These are phyloP conservation scores for Argyrosomus regius DNA, from an alignment of 2,797 vertebrate species.

Conservation along the genomic window DNA sequence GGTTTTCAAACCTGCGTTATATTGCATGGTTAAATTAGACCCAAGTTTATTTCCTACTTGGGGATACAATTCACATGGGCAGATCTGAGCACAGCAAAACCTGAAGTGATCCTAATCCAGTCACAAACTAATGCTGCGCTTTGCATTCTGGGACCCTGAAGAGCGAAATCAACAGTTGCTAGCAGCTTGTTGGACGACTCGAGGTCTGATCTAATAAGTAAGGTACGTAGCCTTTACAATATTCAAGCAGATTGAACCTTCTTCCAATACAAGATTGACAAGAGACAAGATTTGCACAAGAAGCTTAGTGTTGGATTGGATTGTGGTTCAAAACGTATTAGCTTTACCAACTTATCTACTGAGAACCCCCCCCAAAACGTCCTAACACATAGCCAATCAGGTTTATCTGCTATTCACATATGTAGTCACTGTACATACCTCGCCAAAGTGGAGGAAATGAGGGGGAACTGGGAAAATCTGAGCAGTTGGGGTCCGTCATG, in stretches of 20 bases:
- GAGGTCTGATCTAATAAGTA: neutral
- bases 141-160: neutral
- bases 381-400: neutral
- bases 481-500: constrained; percentile 57
- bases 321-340: neutral
- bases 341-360: neutral
- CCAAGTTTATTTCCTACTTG: neutral
- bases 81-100: neutral
- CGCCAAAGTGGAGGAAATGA: constrained; percentile 51
- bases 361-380: neutral
- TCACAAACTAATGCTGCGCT: neutral
- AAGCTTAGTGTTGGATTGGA: no score
- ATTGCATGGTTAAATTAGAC: neutral
- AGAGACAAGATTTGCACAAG: neutral
- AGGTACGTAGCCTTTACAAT: no score
- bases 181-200: neutral
- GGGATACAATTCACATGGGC: neutral
- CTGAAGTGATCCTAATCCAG: neutral
- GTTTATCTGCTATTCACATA: neutral
- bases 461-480: constrained; percentile 56
- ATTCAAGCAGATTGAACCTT: neutral
- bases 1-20: neutral
- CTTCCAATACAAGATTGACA: no score
- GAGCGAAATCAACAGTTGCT: neutral
- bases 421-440: constrained; percentile 50